Evolutionary conservation across 1,140 invertebrate species (phyloP).

Genomic region (Geopemphigus sp.): DNA sequence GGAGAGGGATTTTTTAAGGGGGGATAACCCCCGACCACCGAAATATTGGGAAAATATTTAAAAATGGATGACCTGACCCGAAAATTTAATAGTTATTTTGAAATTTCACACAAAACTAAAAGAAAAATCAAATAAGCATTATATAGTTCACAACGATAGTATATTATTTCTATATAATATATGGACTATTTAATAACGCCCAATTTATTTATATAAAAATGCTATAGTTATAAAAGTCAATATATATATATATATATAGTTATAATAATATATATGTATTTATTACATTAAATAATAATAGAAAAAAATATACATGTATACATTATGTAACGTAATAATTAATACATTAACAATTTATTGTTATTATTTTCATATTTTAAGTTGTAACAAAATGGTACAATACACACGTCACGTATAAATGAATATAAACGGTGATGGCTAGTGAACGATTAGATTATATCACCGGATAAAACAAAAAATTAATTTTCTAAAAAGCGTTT

Average conservation of each 20-base stretch:
- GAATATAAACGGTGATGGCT: background rate
- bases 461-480: no score
- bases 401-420: background rate
- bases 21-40: no score
- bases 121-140: no score
- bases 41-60: no score
- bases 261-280: no score
- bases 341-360: slow-evolving; percentile 17
- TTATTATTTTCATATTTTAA: background rate
- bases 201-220: slow-evolving; percentile 16
- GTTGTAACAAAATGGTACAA: background rate
- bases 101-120: no score
- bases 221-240: slow-evolving; percentile 4
- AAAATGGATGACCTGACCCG: no score
- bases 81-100: no score
- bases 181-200: slow-evolving; percentile 6
- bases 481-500: no score
- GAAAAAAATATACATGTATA: slow-evolving; percentile 23
- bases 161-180: slow-evolving; percentile 6
- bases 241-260: background rate
- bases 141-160: background rate
- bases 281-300: background rate
- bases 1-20: no score
- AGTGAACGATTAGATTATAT: no score
- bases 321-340: background rate